Base-by-base conservation (phyloP, 1,140 invertebrate genomes). In the Eueides isabella region DNA sequence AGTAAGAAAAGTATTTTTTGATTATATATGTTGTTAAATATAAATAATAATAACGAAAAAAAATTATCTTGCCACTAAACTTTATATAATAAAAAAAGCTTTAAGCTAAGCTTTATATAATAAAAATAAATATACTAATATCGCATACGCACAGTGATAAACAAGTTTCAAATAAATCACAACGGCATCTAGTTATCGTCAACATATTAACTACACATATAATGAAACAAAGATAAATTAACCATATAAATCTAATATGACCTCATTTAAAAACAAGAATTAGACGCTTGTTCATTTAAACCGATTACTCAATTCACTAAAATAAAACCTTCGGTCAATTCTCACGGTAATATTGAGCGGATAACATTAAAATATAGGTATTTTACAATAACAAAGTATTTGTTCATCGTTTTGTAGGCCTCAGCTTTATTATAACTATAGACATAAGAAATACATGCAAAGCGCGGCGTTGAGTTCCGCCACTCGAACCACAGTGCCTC, bases 271-370 rank as follows among this genome's bases (percentile, higher is more conserved):
- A 55, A 66, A 72, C 64, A 35, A 72, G 63, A 67, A 65, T 55
- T 55, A 55, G 48, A 55, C 23, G 48, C 29, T 35, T 66, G 41
- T 67, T 72, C 31, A 65, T 66, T 66, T 72, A 72, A 72, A 61
- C 65, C 19, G 55, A 67, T 66, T 67, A 72, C 48, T 48, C 71
- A 67, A 72, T 66, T 72, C 29, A 72, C 38, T 72, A 35, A 29
- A 67, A 68, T 55, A 68, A 55, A 68, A 66, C 63, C 63, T 67
- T 72, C 64, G 64, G 26, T 33, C 44, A 35, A 65, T 67, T 72
- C 71, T 65, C 71, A 72, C 71, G 71, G 35, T 64, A 72, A 65
- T 38, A 38, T 62, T 30, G 30, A 65, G 64, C 71, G 71, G 71
- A 71, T 38, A 65, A 29, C 48, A 72, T 72, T 72, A 72, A 65